Percentiles rank a stretch among this genome's conserved stretches.
phyloP scores from a whole-genome alignment of 2,113 vertebrate species.

The Varanus salvator region DNA sequence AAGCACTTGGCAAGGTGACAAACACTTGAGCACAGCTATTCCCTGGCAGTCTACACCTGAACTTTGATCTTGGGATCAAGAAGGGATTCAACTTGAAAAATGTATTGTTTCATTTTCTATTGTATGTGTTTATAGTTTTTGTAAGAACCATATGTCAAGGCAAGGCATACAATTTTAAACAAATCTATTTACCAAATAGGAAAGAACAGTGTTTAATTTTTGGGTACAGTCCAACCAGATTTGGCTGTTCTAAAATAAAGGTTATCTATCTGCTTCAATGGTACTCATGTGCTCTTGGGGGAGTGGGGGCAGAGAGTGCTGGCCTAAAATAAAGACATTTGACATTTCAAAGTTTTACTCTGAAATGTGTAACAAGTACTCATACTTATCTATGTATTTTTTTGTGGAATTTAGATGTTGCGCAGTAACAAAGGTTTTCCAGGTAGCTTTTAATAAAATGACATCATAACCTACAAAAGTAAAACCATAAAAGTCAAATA shows the following conservation, averaged over 20 bases:
- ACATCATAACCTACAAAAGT: background rate
- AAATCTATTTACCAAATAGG: background rate
- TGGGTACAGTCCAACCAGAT: background rate
- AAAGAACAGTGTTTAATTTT: background rate
- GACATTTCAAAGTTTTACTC: background rate
- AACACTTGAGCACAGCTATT: constrained; percentile 24
- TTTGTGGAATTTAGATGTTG: too few species aligned
- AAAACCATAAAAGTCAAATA: background rate
- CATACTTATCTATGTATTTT: background rate
- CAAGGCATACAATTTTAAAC: background rate
- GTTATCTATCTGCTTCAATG: background rate
- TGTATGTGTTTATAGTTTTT: background rate
- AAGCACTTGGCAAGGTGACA: constrained; percentile 15
- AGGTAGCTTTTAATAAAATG: background rate
- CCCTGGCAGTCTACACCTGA: background rate
- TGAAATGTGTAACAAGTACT: background rate
- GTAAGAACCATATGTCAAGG: background rate
- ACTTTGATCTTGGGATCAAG: background rate
- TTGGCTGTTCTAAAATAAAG: background rate
- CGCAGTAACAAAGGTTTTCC: background rate
- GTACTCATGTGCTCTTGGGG: background rate
- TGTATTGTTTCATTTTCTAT: background rate
- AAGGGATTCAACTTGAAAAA: background rate
- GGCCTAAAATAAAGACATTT: background rate
- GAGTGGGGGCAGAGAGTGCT: background rate